phyloP scores from a whole-genome alignment of 2,113 vertebrate genomes.

The Nicator chloris region DNA sequence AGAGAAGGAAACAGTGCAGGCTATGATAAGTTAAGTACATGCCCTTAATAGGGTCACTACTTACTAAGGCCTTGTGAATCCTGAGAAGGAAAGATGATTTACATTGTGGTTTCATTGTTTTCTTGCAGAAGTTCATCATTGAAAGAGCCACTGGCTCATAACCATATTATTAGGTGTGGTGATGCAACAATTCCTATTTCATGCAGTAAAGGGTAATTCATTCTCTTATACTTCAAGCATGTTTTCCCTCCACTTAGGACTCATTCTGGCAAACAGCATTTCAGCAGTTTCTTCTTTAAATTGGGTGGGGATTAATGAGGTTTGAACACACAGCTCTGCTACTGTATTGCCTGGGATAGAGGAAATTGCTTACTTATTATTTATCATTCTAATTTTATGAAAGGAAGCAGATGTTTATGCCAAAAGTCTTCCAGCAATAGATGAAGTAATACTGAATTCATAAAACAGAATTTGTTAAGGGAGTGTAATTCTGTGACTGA shows the following conservation, averaged over 20 bases:
- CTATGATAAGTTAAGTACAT: not conserved
- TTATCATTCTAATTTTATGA: not conserved
- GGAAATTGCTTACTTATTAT: not conserved
- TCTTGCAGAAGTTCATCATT: not conserved
- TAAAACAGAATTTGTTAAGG: not conserved
- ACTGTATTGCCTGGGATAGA: not conserved
- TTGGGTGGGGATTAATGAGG: not conserved
- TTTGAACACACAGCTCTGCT: not conserved
- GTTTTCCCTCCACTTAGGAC: not conserved
- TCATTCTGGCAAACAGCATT: not conserved
- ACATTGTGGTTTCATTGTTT: not conserved
- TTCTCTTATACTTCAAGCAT: not conserved
- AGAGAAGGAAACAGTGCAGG: not conserved
- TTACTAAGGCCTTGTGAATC: not conserved
- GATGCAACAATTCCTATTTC: not conserved
- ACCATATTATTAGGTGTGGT: not conserved
- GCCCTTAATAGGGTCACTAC: not conserved
- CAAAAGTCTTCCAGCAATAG: not conserved
- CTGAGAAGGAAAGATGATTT: not conserved
- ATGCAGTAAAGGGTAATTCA: not conserved
- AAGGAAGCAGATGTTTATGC: not conserved
- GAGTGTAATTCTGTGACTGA: not conserved
- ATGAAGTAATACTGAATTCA: not conserved
- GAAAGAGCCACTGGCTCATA: not conserved
- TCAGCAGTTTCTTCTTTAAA: not conserved